These are phyloP conservation scores for Odontamblyopus lacepedii DNA, from an alignment of 2,797 vertebrate genomes.

Conservation along the genomic window DNA sequence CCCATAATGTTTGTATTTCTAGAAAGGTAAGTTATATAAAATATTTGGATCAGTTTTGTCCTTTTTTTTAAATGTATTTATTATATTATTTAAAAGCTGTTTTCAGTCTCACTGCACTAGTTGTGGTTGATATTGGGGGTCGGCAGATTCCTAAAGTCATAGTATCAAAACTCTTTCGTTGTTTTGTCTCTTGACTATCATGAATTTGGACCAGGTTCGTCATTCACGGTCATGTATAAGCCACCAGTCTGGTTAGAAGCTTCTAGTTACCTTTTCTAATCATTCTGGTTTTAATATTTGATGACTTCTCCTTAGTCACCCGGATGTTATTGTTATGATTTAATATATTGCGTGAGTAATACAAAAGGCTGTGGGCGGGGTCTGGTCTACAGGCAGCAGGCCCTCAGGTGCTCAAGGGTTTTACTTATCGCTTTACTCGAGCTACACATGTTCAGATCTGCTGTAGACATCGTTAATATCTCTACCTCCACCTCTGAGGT, in stretches of 20 bases:
- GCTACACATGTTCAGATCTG: constrained; percentile 58
- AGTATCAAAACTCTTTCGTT: no score
- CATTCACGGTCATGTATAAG: background rate
- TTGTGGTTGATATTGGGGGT: no score
- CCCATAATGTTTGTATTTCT: no score
- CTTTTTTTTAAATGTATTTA: no score
- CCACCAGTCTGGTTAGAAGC: background rate
- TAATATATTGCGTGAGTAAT: constrained; percentile 3
- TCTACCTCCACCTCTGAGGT: constrained; percentile 33
- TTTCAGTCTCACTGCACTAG: no score
- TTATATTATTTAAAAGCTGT: no score
- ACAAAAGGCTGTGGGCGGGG: constrained; percentile 28
- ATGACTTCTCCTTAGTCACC: constrained; percentile 14
- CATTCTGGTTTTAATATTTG: background rate
- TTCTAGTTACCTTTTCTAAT: background rate
- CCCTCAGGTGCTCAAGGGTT: constrained; percentile 42
- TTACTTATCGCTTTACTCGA: constrained; percentile 47
- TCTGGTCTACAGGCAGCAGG: constrained; percentile 12
- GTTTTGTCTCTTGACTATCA: no score
- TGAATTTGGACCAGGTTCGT: no score
- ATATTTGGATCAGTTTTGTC: no score
- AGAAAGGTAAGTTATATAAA: no score
- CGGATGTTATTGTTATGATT: constrained; percentile 20
- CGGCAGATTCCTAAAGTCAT: no score
- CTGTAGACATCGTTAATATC: constrained; percentile 22